phyloP scores from a whole-genome alignment of 30 jellyfish, hydroid and myxozoan genomes.

The Aurelia aurita region DNA sequence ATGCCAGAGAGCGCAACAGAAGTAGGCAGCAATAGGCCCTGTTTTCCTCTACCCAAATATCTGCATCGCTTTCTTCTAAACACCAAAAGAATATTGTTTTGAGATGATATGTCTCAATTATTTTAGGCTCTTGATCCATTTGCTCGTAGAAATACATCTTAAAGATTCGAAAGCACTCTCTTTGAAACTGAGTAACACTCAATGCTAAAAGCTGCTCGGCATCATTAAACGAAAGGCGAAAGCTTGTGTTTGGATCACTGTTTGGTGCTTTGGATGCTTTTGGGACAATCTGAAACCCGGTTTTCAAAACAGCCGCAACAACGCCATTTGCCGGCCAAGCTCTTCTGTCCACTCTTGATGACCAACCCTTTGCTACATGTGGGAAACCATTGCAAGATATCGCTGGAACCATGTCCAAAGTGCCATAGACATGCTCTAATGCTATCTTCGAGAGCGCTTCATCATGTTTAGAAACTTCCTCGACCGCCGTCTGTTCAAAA shows the following conservation, averaged over 20 bases:
- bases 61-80: constrained; percentile 25
- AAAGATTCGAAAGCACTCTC: constrained; percentile 40
- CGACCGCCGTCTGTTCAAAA: too few relatives aligned
- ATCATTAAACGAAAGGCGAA: constrained; percentile 35
- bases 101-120: constrained; percentile 46
- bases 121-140: constrained; percentile 40
- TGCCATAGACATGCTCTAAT: constrained; percentile 6
- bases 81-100: constrained; percentile 55
- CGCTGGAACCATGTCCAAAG: constrained; percentile 56
- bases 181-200: constrained; percentile 15
- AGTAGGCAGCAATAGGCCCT: constrained; percentile 44
- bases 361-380: constrained; percentile 24
- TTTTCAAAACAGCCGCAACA: constrained; percentile 6
- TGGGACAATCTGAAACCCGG: constrained; percentile 63
- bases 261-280: constrained; percentile 18
- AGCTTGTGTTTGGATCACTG: constrained; percentile 25
- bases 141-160: constrained; percentile 62
- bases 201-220: constrained; percentile 44
- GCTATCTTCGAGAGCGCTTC: too few relatives aligned
- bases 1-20: constrained; percentile 15
- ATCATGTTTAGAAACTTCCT: too few relatives aligned
- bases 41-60: constrained; percentile 32
- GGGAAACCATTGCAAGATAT: constrained; percentile 60
- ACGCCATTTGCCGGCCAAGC: constrained; percentile 38
- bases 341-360: constrained; percentile 26